Conservation (phyloP, 2,888 invertebrate species). For the Linnaemya vulpina region DNA sequence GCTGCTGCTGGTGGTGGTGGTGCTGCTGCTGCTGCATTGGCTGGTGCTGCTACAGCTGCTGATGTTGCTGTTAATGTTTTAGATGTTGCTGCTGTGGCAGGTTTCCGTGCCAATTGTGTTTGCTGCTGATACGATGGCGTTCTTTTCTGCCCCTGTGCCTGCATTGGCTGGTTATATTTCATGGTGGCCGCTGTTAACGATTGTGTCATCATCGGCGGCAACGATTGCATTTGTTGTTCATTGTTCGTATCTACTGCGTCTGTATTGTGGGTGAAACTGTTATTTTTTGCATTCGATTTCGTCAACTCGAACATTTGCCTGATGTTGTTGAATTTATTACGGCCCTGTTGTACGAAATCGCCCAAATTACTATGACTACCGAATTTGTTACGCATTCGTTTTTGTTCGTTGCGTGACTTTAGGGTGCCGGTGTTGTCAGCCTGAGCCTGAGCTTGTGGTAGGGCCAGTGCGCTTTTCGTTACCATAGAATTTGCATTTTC, state of each 20-base stretch:
- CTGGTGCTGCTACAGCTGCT: constrained; percentile 15
- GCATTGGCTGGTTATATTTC: constrained; percentile 47
- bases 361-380: constrained; percentile 82
- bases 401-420: constrained; percentile 82
- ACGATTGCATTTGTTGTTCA: constrained; percentile 64
- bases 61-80: constrained; percentile 11
- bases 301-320: constrained; percentile 82
- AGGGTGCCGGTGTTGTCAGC: constrained; percentile 80
- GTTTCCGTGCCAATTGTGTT: constrained; percentile 57
- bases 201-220: constrained; percentile 68
- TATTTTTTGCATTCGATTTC: constrained; percentile 71
- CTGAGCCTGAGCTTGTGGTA: constrained; percentile 75
- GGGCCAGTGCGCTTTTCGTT: constrained; percentile 78
- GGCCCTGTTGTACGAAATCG: constrained; percentile 79
- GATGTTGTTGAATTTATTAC: constrained; percentile 81
- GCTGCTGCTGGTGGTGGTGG: not conserved
- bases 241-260: constrained; percentile 2
- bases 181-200: constrained; percentile 57
- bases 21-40: constrained; percentile 27
- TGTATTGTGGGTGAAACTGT: constrained; percentile 12
- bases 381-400: constrained; percentile 81
- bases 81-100: constrained; percentile 50
- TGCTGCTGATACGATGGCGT: constrained; percentile 58
- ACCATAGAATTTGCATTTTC: constrained; percentile 78
- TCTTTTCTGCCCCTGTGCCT: constrained; percentile 62